Evolutionary conservation across 2,797 vertebrate genomes (phyloP).

Genomic region (Rhinoraja longicauda): DNA sequence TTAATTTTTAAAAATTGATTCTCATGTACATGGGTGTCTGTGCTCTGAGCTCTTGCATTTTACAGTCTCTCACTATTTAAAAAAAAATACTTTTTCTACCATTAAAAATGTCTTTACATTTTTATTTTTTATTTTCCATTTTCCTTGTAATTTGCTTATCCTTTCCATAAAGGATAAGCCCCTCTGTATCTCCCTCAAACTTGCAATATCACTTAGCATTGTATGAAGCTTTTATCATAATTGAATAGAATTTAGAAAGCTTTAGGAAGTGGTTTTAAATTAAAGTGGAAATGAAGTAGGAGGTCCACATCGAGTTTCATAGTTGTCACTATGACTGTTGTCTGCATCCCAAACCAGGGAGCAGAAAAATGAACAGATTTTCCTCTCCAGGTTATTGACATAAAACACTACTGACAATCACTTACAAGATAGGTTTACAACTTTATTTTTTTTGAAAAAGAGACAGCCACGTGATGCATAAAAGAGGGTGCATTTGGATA

Average conservation of each 20-base stretch:
- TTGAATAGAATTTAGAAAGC: background rate
- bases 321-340: background rate
- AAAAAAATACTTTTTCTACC: too few relatives aligned
- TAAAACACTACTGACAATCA: background rate
- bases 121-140: too few relatives aligned
- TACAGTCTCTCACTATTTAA: too few relatives aligned
- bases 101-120: too few relatives aligned
- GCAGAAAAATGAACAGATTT: background rate
- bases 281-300: background rate
- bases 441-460: too few relatives aligned
- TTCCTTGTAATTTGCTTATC: too few relatives aligned
- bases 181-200: too few relatives aligned
- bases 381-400: background rate
- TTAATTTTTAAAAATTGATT: too few relatives aligned
- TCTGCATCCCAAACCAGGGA: background rate
- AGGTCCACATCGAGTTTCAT: background rate
- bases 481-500: background rate
- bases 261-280: background rate
- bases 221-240: background rate
- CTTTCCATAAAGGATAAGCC: too few relatives aligned
- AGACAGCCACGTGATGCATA: background rate
- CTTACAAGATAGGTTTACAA: background rate
- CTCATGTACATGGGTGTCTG: too few relatives aligned
- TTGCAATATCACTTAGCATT: too few relatives aligned
- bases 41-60: too few relatives aligned